Base-by-base conservation (phyloP, 2,888 invertebrate species). In the Idaea dimidiata region DNA sequence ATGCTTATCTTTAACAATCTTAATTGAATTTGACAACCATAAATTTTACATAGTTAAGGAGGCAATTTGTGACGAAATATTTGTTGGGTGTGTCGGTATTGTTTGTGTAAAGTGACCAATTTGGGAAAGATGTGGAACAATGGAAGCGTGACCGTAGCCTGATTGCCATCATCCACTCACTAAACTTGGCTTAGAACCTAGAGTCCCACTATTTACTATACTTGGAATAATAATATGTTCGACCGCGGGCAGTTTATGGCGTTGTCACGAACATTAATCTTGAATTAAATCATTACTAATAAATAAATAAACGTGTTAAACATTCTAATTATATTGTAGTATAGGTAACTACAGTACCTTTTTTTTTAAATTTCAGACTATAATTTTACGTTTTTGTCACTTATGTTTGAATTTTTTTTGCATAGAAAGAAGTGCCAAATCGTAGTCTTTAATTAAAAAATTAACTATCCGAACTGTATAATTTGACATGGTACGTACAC, bases 101-200 rank as follows among this genome's bases (percentile, higher is more conserved):
- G 80, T 85, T 79, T 79, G 81, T 75, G 71, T 77, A 79, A 72
- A 79, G 78, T 77, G 77, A 71, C 80, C 84, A 86, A 85, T 84
- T 87, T 87, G 72, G 84, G 81, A 73, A 73, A 74, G 77, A 73
- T 77, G 68, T 73, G 67, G 78, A 84, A 89, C 89, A 89, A 89
- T 89, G 81, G 84, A 82, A 83, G 82, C 89, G 88, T 89, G 88
- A 88, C 86, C 81, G 74, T 74, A 70, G 74, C 75, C 77, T 80
- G 88, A 88, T 87, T 82, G 82, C 78, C 83, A 89, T 89, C 87
- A 76, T 75, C 43, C 71, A 68, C 74, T 63, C 68, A 72, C 79
- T 77, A 72, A 78, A 79, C 78, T 76, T 75, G 77, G 78, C 74
- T 76, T 72, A 77, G 72, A 76, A 77, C 77, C 74, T 71, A 43